Percentiles rank a stretch among this genome's conserved stretches.
phyloP scores from a whole-genome alignment of 1,140 invertebrate species.

The Heliothis subflexa region DNA sequence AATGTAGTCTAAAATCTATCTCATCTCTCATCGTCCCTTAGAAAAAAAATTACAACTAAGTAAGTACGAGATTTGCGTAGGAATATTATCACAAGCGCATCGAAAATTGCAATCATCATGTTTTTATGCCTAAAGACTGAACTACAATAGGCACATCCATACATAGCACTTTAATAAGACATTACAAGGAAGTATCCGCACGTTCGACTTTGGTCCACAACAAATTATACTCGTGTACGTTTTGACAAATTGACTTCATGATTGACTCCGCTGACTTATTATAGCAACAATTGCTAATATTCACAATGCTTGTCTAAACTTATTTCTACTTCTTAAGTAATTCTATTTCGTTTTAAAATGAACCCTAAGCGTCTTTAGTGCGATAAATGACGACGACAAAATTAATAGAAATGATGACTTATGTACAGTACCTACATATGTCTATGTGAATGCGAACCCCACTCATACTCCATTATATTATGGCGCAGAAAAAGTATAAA shows the following conservation, averaged over 20 bases:
- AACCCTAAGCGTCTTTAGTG: too few relatives aligned
- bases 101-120: too few relatives aligned
- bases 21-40: too few relatives aligned
- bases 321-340: not conserved
- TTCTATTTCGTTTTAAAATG: not conserved
- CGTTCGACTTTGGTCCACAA: slow-evolving; percentile 24
- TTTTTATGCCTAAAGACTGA: not conserved
- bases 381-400: too few relatives aligned
- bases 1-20: too few relatives aligned
- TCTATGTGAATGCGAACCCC: too few relatives aligned
- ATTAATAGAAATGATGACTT: too few relatives aligned
- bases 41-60: too few relatives aligned
- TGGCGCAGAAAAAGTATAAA: not conserved
- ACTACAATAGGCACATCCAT: not conserved
- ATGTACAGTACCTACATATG: too few relatives aligned
- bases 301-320: not conserved
- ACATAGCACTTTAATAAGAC: not conserved
- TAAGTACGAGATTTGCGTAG: too few relatives aligned
- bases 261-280: slow-evolving; percentile 4
- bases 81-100: too few relatives aligned
- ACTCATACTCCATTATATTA: too few relatives aligned
- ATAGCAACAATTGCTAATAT: slow-evolving; percentile 16
- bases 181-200: not conserved
- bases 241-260: slow-evolving; percentile 38
- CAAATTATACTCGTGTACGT: slow-evolving; percentile 21